Base-by-base conservation (phyloP, 2,888 invertebrate species). In the Lasioglossum malachurum region DNA sequence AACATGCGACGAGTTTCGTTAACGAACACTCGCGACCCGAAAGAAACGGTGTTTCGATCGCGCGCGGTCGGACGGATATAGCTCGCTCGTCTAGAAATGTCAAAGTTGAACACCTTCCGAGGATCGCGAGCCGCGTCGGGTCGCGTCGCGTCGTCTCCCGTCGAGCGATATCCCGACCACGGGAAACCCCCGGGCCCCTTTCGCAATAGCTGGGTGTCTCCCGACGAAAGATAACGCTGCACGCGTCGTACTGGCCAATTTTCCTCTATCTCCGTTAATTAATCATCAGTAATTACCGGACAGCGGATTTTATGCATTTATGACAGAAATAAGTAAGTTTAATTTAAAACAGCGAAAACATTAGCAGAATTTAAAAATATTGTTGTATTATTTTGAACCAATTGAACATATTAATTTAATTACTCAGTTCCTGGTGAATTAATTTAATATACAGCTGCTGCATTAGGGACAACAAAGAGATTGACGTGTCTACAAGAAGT, bases 41-140 rank as follows among this genome's bases (percentile, higher is more conserved):
- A 64, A 64, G 60, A 64, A 31, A 64, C 60, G 27, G 31, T 53
- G 27, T 53, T 14, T 60, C n/a, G 60, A 60, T 64, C 60, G 60
- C 60, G 60, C 60, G 60, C 60, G 60, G 27, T 31, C 31, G 27
- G 60, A 64, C 60, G 60, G 60, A 64, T 64, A 64, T 64, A 64
- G 60, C 60, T 64, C 60, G 60, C 60, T 16, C 60, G 60, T 64
- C 14, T 31, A 49, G 23, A 79, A 60, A 49, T 60, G 82, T 81
- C 89, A 90, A 91, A 91, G 60, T 64, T 64, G 60, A 64, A 64
- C 60, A 64, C 60, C 60, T 64, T n/a, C 60, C 27, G 60, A 64
- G 60, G 60, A 64, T 64, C 60, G 60, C 60, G 27, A 31, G 60
- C 27, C 60, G 60, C 31, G 27, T 14, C 57, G 57, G 8, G 23